Percentiles rank a stretch among this genome's conserved stretches.
These are phyloP conservation scores for Crocidura indochinensis DNA, from an alignment of 2,797 vertebrate species.

Conservation along the genomic window DNA sequence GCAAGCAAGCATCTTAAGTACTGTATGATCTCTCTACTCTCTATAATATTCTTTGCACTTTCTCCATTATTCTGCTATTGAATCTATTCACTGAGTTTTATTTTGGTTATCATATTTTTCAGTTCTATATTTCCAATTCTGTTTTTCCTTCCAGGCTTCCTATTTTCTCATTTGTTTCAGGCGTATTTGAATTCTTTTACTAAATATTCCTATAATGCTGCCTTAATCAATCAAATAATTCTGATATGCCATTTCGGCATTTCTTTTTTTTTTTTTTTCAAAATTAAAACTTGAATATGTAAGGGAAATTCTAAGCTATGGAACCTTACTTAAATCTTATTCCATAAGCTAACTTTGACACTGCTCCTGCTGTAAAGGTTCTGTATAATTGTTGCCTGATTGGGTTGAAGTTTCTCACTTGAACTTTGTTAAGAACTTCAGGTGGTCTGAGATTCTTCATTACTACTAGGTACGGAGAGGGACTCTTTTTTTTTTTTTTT, in stretches of 20 bases:
- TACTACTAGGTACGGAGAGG: neutral
- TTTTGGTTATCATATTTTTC: conserved; percentile 31
- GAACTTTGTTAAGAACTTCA: neutral
- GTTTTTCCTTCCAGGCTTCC: conserved; percentile 24
- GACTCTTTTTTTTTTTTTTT: too few relatives aligned
- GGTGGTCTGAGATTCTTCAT: neutral
- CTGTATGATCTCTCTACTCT: too few relatives aligned
- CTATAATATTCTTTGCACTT: neutral
- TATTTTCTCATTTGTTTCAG: conserved; percentile 39
- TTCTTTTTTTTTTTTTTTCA: neutral
- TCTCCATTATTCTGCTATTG: neutral
- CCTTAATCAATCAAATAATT: conserved; percentile 64
- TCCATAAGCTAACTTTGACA: conserved; percentile 32
- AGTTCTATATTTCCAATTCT: conserved; percentile 59
- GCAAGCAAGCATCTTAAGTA: too few relatives aligned
- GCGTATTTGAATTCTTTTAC: conserved; percentile 6
- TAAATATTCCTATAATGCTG: conserved; percentile 48
- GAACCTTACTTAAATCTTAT: conserved; percentile 19
- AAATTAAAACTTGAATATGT: neutral
- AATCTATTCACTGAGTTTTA: neutral
- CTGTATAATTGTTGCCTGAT: neutral
- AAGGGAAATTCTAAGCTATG: neutral
- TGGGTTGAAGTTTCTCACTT: conserved; percentile 4
- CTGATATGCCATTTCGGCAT: conserved; percentile 4
- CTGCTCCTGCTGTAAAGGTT: neutral